Base-by-base conservation (phyloP, 2,113 vertebrate genomes). In the Ovis canadensis region DNA sequence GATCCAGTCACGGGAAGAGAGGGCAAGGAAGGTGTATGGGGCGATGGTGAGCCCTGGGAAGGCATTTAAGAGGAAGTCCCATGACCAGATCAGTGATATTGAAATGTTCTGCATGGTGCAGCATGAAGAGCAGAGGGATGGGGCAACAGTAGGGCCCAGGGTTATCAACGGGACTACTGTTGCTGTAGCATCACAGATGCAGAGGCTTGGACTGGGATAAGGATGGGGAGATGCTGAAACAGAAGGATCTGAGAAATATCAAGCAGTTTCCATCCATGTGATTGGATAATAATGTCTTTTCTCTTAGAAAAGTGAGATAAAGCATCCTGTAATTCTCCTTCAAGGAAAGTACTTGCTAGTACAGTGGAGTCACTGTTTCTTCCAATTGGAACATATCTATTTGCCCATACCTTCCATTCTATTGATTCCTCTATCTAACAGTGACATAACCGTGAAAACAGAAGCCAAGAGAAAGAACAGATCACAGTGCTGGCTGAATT, bases 381-480 rank as follows among this genome's bases (percentile, higher is more conserved):
- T 92, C 64, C 43, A 48, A 31, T 23, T 36, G 83, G 88, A 96
- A 92, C 88, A 52, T 67, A 92, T 77, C 96, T 94, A 62, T 94
- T 92, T 96, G 85, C 55, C 54, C 48, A 16, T 50, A 31, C 52
- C 59, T 88, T 81, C 82, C 67, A 74, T 91, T 88, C 88, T 85
- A 45, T 40, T 87, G 92, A 95, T 57, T 90, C 23, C 45, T 86
- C 55, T 67, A 36, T 27, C 45, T 85, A 84, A 95, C 83, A 71
- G 71, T 88, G 95, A 90, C 54, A 62, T 85, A 92, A 92, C 57
- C 85, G 11, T 94, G 55, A 97, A 97, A 91, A 88, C 77, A 78
- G 94, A 84, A 88, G 67, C 90, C 50, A 77, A 88, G 33, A 94
- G 52, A 74, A 97, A 91, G 52, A 97, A 95, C 21, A 77, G 85